These are phyloP conservation scores for Acrocephalus kingi DNA, from an alignment of 2,113 vertebrate genomes.

Conservation along the genomic window DNA sequence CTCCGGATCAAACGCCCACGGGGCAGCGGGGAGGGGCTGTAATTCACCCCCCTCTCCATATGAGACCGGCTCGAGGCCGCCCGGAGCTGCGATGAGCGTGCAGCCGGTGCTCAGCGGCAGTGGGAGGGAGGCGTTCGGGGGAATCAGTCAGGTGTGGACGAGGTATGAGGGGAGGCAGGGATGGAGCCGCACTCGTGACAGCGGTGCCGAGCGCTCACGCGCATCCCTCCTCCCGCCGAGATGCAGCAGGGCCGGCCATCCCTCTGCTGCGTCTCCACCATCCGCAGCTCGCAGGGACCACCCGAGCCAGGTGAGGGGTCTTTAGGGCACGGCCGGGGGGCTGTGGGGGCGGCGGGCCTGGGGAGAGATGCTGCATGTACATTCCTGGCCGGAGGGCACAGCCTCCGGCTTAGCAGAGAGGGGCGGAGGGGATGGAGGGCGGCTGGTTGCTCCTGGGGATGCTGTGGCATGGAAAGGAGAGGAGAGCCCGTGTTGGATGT, in stretches of 20 bases:
- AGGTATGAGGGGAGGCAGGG: conserved; percentile 43
- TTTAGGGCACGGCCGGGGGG: not conserved
- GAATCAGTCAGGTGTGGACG: conserved; percentile 45
- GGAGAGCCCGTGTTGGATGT: not conserved
- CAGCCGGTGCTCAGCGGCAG: not conserved
- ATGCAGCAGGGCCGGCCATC: conserved; percentile 55
- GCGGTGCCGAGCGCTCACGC: conserved; percentile 24
- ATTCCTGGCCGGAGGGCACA: not conserved
- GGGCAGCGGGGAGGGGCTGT: not conserved
- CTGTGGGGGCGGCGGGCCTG: accelerated
- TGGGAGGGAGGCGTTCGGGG: not conserved
- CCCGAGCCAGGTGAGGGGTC: conserved; percentile 36
- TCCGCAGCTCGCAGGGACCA: conserved; percentile 41
- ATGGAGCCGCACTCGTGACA: conserved; percentile 26
- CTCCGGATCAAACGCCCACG: not conserved
- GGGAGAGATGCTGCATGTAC: not conserved
- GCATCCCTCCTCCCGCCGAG: conserved; percentile 35
- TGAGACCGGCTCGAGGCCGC: not conserved
- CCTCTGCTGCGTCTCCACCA: conserved; percentile 47
- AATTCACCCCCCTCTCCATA: not conserved
- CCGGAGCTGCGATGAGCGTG: not conserved
- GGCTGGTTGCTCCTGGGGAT: not conserved
- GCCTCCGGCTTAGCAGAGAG: not conserved
- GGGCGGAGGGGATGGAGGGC: not conserved
- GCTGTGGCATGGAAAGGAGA: not conserved